These are phyloP conservation scores for Oscheius sp. DNA, from an alignment of 2,888 invertebrate genomes.

Conservation along the genomic window DNA sequence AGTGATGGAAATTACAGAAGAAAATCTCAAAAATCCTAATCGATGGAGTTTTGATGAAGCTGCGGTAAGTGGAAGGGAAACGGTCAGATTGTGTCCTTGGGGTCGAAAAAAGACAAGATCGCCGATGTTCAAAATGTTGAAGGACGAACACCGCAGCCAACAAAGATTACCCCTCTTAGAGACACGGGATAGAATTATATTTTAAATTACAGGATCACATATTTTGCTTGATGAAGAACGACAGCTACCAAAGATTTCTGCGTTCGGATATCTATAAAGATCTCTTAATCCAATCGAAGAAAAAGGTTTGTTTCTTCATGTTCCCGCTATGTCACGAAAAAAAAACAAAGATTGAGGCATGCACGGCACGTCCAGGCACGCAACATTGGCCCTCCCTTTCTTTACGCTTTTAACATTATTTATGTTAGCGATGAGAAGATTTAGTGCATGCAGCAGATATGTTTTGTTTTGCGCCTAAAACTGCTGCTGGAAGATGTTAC, in stretches of 20 bases:
- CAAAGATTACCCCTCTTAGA: too few relatives aligned
- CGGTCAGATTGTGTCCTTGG: not conserved
- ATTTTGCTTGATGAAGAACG: constrained; percentile 98
- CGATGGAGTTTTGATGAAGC: constrained; percentile 97
- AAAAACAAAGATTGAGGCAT: constrained; percentile 22
- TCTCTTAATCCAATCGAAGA: constrained; percentile 58
- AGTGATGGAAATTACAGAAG: constrained; percentile 86
- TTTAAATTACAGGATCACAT: constrained; percentile 92
- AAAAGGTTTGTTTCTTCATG: constrained; percentile 63
- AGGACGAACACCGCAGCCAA: too few relatives aligned
- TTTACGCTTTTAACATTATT: constrained; percentile 25
- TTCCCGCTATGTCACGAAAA: too few relatives aligned
- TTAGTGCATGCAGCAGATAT: constrained; percentile 22
- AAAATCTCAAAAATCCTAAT: constrained; percentile 85
- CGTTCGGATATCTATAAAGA: constrained; percentile 91
- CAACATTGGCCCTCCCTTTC: constrained; percentile 6
- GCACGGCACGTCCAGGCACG: constrained; percentile 30
- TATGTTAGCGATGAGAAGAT: constrained; percentile 10
- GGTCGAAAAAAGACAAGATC: not conserved
- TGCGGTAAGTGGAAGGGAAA: constrained; percentile 80
- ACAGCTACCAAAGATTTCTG: constrained; percentile 95
- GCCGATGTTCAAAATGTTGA: not conserved
- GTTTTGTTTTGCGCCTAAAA: constrained; percentile 14
- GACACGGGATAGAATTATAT: constrained; percentile 1
- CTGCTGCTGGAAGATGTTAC: not conserved